A percentile compares a stretch with the other conserved stretches of the same genome.
These are phyloP conservation scores for Cantharis rufa DNA, from an alignment of 2,888 invertebrate genomes.

Conservation along the genomic window DNA sequence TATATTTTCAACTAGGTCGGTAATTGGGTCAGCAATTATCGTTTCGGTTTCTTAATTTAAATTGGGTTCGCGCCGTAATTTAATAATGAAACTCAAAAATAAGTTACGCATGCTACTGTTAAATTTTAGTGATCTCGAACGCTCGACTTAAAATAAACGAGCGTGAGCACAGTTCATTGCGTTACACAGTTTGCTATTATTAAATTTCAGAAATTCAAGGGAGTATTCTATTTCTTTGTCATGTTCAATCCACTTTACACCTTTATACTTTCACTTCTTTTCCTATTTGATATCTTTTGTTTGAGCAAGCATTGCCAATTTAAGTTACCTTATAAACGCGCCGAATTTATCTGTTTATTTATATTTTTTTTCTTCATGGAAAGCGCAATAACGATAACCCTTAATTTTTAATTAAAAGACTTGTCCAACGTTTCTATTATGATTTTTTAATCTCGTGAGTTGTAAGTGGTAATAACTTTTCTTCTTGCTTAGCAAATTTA, in stretches of 20 bases:
- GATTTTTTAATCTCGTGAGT: not conserved
- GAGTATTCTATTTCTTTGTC: conserved; percentile 30
- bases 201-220: conserved; percentile 38
- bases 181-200: conserved; percentile 41
- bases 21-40: not conserved
- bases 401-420: not conserved
- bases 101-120: conserved; percentile 23
- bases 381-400: not conserved
- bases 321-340: not conserved
- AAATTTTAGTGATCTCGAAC: conserved; percentile 20
- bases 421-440: not conserved
- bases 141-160: conserved; percentile 33
- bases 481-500: not conserved
- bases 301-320: conserved; percentile 8
- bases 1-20: not conserved
- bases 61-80: not conserved
- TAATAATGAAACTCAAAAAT: conserved; percentile 2
- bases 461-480: not conserved
- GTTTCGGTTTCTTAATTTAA: not conserved
- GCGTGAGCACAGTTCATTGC: conserved; percentile 41
- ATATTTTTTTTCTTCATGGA: not conserved
- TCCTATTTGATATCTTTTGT: not conserved
- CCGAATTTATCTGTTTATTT: not conserved
- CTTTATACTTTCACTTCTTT: conserved; percentile 19
- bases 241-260: conserved; percentile 31